These are phyloP conservation scores for Pungitius pungitius DNA, from an alignment of 2,113 vertebrate genomes.

Conservation along the genomic window DNA sequence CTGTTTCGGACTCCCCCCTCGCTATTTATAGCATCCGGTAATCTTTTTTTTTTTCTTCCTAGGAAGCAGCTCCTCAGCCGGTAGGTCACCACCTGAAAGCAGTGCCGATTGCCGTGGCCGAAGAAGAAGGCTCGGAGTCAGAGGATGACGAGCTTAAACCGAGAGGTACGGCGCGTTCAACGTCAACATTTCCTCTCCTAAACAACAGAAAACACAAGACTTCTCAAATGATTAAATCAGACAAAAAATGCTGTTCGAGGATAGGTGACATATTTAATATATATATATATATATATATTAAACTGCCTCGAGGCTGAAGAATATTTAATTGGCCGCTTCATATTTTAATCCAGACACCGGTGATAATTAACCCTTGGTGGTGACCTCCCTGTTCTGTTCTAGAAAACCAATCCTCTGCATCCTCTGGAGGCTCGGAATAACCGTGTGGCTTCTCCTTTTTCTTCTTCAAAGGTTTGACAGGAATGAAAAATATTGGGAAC, in stretches of 20 bases:
- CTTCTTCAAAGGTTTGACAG: constrained; percentile 87
- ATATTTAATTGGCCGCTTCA: constrained; percentile 5
- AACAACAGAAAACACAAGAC: background rate
- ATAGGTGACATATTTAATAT: background rate
- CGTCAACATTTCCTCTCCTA: background rate
- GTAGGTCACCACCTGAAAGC: constrained; percentile 85
- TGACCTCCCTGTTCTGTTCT: background rate
- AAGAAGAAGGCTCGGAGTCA: constrained; percentile 94
- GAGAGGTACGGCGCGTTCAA: constrained; percentile 82
- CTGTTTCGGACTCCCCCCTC: background rate
- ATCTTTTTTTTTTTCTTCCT: constrained; percentile 17
- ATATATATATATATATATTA: no score
- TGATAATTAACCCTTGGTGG: background rate
- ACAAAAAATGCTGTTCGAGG: background rate
- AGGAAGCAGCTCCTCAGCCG: constrained; percentile 81
- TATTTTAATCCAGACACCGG: background rate
- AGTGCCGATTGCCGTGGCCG: constrained; percentile 94
- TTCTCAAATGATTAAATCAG: background rate
- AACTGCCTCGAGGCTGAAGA: background rate
- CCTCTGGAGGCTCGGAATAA: background rate
- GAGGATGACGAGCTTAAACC: constrained; percentile 97
- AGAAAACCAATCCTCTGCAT: background rate
- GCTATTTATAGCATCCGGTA: constrained; percentile 7
- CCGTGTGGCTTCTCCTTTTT: background rate
- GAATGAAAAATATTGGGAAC: constrained; percentile 99